Percentiles rank a stretch among this genome's conserved stretches.
Conservation (phyloP, 92 coral and sea anemone species). For the Palythoa grandis region DNA sequence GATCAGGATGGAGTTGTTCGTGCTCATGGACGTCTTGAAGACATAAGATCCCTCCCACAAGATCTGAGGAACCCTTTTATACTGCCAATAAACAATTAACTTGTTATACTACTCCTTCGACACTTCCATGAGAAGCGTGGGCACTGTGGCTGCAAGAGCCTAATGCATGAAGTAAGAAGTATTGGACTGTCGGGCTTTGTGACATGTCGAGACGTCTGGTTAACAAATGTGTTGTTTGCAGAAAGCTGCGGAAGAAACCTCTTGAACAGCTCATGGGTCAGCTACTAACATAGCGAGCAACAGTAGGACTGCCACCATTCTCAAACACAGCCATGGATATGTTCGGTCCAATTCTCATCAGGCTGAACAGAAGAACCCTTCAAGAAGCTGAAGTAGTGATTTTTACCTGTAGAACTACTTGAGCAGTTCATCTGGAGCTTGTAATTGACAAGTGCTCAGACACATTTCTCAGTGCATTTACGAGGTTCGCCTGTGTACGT, state of each 20-base stretch:
- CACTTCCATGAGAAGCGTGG: conserved; percentile 28
- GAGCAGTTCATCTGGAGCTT: conserved; percentile 60
- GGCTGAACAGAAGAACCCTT: conserved; percentile 51
- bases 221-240: conserved; percentile 39
- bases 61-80: conserved; percentile 55
- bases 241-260: conserved; percentile 47
- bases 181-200: conserved; percentile 53
- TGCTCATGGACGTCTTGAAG: conserved; percentile 67
- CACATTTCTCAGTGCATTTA: conserved; percentile 64
- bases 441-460: conserved; percentile 57
- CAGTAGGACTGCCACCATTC: conserved; percentile 50
- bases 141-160: conserved; percentile 39
- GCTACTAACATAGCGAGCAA: conserved; percentile 46
- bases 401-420: conserved; percentile 54
- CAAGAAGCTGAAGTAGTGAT: conserved; percentile 63
- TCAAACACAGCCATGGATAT: conserved; percentile 60
- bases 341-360: conserved; percentile 62
- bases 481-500: conserved; percentile 44
- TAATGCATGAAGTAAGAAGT: conserved; percentile 20
- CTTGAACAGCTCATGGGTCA: conserved; percentile 63
- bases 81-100: conserved; percentile 42
- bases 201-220: conserved; percentile 27
- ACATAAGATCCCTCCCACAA: conserved; percentile 52
- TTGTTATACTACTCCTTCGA: too few species aligned
- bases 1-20: conserved; percentile 52